These are phyloP conservation scores for Abrostola tripartita DNA, from an alignment of 2,888 invertebrate genomes.

Conservation along the genomic window DNA sequence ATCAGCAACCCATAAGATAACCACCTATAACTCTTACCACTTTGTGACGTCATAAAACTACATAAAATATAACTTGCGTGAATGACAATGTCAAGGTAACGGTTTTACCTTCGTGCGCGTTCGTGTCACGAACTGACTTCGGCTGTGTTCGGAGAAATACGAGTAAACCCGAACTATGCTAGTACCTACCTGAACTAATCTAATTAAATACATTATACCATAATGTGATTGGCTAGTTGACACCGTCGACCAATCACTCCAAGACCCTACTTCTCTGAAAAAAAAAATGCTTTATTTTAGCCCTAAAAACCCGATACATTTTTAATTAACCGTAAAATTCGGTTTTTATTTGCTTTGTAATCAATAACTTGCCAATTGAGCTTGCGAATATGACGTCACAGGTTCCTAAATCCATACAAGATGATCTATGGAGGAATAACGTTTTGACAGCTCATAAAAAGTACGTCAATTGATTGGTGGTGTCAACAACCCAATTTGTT, in stretches of 20 bases:
- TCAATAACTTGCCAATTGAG: too few species aligned
- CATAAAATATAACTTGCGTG: background rate
- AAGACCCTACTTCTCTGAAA: too few species aligned
- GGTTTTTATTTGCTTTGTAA: too few species aligned
- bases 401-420: too few species aligned
- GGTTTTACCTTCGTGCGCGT: slow-evolving; percentile 1
- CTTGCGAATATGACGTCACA: too few species aligned
- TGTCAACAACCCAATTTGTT: background rate
- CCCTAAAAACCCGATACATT: too few species aligned
- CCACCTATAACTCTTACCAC: background rate
- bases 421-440: background rate
- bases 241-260: background rate
- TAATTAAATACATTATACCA: slow-evolving; percentile 40
- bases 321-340: too few species aligned
- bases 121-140: background rate
- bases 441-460: too few species aligned
- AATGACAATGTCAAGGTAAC: background rate
- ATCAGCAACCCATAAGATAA: too few species aligned
- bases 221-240: slow-evolving; percentile 15
- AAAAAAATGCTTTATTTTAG: too few species aligned
- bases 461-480: too few species aligned
- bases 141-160: background rate
- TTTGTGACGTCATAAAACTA: slow-evolving; percentile 20
- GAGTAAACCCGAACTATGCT: background rate
- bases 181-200: slow-evolving; percentile 7